Percentiles rank a stretch among this genome's conserved stretches.
These are phyloP conservation scores for Psilanteris sp. DNA, from an alignment of 1,140 invertebrate species.

Conservation along the genomic window DNA sequence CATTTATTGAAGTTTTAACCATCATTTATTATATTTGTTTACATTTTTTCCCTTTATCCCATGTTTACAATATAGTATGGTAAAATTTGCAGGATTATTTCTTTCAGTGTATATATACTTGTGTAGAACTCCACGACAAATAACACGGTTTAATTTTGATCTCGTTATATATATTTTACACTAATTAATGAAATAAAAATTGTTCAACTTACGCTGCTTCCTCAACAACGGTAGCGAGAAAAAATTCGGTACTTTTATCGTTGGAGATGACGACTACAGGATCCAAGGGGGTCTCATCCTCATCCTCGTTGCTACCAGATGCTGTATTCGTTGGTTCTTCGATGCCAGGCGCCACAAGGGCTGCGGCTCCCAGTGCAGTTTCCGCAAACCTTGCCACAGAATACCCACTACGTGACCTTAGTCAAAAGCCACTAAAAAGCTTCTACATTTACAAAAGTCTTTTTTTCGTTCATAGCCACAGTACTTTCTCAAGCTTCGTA, in stretches of 20 bases:
- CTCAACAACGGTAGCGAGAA: conserved; percentile 90
- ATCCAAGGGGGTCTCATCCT: conserved; percentile 83
- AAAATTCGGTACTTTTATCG: conserved; percentile 93
- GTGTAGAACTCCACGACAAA: too few relatives aligned
- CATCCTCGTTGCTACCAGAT: conserved; percentile 92
- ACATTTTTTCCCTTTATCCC: too few relatives aligned
- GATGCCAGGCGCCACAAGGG: conserved; percentile 81
- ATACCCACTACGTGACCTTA: conserved; percentile 80
- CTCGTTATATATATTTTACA: too few relatives aligned
- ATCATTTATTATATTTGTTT: too few relatives aligned
- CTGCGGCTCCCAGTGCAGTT: conserved; percentile 85
- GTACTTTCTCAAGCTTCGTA: conserved; percentile 44
- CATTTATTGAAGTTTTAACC: too few relatives aligned
- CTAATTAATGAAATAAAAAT: too few relatives aligned
- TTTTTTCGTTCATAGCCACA: conserved; percentile 44
- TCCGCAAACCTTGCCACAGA: conserved; percentile 86
- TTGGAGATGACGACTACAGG: conserved; percentile 87
- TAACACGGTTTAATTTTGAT: too few relatives aligned
- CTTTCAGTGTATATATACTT: too few relatives aligned
- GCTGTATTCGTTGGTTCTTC: conserved; percentile 93
- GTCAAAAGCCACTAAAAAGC: conserved; percentile 77
- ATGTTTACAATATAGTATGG: too few relatives aligned
- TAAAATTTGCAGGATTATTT: too few relatives aligned
- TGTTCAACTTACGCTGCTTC: conserved; percentile 86
- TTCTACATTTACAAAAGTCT: conserved; percentile 72